Evolutionary conservation across 2,888 invertebrate genomes (phyloP).

Genomic region (Nomada hirtipes): DNA sequence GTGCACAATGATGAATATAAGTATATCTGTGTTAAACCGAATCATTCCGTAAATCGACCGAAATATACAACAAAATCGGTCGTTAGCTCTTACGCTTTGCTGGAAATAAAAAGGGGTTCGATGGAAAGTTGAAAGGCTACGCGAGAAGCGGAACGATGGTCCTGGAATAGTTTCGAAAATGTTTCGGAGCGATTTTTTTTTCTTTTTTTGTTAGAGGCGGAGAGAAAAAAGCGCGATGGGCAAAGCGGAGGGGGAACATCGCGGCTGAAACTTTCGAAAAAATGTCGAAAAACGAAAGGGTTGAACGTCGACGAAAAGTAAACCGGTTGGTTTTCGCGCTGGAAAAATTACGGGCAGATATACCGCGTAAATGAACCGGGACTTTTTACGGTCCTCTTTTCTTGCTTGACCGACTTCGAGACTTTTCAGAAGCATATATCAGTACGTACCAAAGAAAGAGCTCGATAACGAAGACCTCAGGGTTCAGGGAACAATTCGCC

Average conservation of each 20-base stretch:
- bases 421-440: slow-evolving; percentile 56
- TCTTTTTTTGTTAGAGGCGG: neutral
- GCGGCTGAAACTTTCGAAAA: slow-evolving; percentile 30
- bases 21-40: neutral
- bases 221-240: neutral
- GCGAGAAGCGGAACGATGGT: slow-evolving; percentile 1
- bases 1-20: neutral
- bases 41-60: slow-evolving; percentile 26
- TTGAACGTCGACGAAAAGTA: slow-evolving; percentile 30
- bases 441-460: slow-evolving; percentile 48
- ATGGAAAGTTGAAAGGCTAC: neutral
- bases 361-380: slow-evolving; percentile 57
- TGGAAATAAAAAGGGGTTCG: neutral
- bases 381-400: slow-evolving; percentile 48
- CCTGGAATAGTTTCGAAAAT: slow-evolving; percentile 43
- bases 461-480: slow-evolving; percentile 55
- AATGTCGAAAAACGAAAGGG: slow-evolving; percentile 22
- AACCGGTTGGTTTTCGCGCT: slow-evolving; percentile 38
- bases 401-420: slow-evolving; percentile 56
- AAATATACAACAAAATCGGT: neutral
- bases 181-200: neutral
- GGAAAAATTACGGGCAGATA: slow-evolving; percentile 53
- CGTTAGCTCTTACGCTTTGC: neutral
- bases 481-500: slow-evolving; percentile 49
- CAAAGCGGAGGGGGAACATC: neutral